Base-by-base conservation (phyloP, 1,140 invertebrate genomes). In the Pinna nobilis region DNA sequence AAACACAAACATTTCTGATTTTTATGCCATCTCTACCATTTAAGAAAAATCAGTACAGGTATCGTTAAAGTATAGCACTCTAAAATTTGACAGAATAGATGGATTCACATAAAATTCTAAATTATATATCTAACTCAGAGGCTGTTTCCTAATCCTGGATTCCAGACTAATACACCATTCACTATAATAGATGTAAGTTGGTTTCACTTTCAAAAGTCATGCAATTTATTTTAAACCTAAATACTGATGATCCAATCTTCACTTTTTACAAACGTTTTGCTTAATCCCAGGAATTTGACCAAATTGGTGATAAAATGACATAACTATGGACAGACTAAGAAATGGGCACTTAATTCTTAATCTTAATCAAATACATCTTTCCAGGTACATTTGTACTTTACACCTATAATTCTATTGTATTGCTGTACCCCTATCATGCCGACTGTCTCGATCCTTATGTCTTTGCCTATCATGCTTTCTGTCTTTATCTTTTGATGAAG, bases 401-500 rank as follows among this genome's bases (percentile, higher is more conserved):
- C 18, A 44, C 39, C 39, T 11, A 9, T n/a, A 44, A n/a, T 11
- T 9, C 9, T 11, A 44, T 44, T 63, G 20, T 20, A 50, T 30
- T 41, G 60, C 75, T 76, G 82, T 67, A 55, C 88, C 80, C 70
- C 79, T 85, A 50, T 89, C 85, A 70, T n/a, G n/a, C n/a, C n/a
- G n/a, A n/a, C 82, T 85, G 30, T 80, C 50, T 83, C 82, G 67
- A 77, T 72, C 78, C 70, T 88, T 77, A 49, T 86, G 86, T 77
- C 61, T 68, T 11, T 79, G 37, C 30, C 61, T 69, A 25, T 61
- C 60, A 87, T 57, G 92, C 89, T 60, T 65, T 80, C 51, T 77
- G 55, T 67, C 79, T 77, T 74, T 82, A 70, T 75, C 76, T 88
- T 92, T 93, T 37, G 87, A 91, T 79, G 90, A 90, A 0, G 88